Evolutionary conservation across 2,113 vertebrate genomes (phyloP).

Genomic region (Takifugu flavidus): DNA sequence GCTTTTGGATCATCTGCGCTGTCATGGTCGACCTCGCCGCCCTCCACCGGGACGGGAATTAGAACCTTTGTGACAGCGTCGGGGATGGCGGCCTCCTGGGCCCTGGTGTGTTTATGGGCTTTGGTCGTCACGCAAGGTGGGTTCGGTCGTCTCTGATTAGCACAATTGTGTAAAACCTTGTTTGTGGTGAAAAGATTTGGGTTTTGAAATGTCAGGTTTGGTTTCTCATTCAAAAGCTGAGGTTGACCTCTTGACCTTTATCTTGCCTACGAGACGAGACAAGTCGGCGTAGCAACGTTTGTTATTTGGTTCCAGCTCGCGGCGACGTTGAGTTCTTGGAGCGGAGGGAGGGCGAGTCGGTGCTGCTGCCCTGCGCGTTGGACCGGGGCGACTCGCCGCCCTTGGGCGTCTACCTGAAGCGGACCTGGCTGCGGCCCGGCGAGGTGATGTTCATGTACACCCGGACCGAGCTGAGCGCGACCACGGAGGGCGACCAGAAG

Average conservation of each 20-base stretch:
- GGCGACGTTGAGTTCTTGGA: slow-evolving; percentile 43
- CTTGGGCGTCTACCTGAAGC: slow-evolving; percentile 49
- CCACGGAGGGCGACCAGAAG: fast-evolving
- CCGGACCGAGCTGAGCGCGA: fast-evolving
- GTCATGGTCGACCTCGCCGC: slow-evolving; percentile 18
- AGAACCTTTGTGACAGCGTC: neutral
- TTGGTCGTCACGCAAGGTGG: slow-evolving; percentile 44
- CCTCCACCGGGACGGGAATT: neutral
- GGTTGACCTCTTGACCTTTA: too few species aligned
- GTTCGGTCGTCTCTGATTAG: slow-evolving; percentile 14
- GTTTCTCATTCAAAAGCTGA: too few species aligned
- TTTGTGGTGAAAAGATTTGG: too few species aligned
- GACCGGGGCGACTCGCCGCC: fast-evolving
- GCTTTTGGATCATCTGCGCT: neutral
- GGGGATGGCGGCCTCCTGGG: slow-evolving; percentile 20
- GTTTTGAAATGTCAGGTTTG: too few species aligned
- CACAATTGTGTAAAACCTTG: neutral
- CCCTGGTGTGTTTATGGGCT: slow-evolving; percentile 27
- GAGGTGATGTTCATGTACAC: slow-evolving; percentile 44
- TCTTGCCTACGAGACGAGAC: too few species aligned
- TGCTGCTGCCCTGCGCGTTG: slow-evolving; percentile 44
- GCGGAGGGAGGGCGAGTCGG: slow-evolving; percentile 37
- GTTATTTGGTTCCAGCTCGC: slow-evolving; percentile 17
- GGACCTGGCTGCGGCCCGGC: slow-evolving; percentile 28
- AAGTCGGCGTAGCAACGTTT: neutral